These are phyloP conservation scores for Emydoidea blandingii DNA, from an alignment of 2,797 vertebrate genomes.

Conservation along the genomic window DNA sequence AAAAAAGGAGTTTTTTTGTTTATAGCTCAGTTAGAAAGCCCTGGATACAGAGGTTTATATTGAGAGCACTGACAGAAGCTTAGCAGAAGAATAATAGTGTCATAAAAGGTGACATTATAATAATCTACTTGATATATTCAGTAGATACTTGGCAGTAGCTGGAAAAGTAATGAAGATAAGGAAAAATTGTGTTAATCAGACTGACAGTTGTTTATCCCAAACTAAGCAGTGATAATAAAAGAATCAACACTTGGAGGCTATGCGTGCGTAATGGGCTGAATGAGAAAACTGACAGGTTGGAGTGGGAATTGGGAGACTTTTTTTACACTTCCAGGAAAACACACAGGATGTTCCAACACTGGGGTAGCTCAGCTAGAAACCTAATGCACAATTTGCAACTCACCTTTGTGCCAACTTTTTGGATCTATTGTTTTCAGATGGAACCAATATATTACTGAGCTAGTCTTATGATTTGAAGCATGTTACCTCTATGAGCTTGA, in stretches of 20 bases:
- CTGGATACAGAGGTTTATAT: not conserved
- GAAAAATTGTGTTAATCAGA: not conserved
- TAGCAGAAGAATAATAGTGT: not conserved
- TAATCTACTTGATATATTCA: not conserved
- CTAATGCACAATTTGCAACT: not conserved
- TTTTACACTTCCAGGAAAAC: not conserved
- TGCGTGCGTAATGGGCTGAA: accelerated
- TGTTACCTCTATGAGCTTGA: not conserved
- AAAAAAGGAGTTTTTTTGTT: not conserved
- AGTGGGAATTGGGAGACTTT: not conserved
- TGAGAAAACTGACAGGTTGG: not conserved
- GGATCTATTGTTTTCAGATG: not conserved
- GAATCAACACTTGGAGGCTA: not conserved
- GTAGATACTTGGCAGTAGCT: not conserved
- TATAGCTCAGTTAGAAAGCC: not conserved
- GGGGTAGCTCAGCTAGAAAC: not conserved
- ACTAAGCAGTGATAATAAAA: not conserved
- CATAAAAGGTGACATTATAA: not conserved
- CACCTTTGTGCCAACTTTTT: not conserved
- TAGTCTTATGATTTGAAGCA: not conserved
- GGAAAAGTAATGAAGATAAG: constrained; percentile 4
- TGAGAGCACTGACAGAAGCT: not conserved
- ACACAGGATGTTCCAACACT: accelerated
- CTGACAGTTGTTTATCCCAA: not conserved
- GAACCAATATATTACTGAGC: not conserved